Base-by-base conservation (phyloP, 2,888 invertebrate genomes). In the Perizoma flavofasciatum region DNA sequence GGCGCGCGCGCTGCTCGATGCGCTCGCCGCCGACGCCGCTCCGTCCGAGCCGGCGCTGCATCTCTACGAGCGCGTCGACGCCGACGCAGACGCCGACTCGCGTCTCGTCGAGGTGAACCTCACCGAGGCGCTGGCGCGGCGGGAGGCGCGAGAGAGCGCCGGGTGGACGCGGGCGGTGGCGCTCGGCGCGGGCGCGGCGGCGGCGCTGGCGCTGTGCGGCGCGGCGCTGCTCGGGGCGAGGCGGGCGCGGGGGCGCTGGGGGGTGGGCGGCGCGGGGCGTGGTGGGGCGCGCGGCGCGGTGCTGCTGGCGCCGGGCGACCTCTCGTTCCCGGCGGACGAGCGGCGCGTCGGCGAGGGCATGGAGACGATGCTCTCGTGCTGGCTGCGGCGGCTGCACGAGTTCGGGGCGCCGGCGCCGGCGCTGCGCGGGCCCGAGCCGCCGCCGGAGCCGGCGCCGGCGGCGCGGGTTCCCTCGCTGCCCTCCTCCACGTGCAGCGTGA, bases 301-400 rank as follows among this genome's bases (percentile, higher is more conserved):
- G 68, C 49, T 85, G 69, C 75, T 82, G 5, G 53, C 71, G n/a
- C 69, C 77, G 6, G 55, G 60, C 0, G 79, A 84, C 59, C 80
- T 84, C 67, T 64, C 76, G 22, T 81, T 81, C 68, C 81, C 87
- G 66, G 75, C 82, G 69, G 77, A 84, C 66, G 88, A 86, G 69
- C 78, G 77, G 41, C 82, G 87, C 61, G 85, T 88, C 43, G 88
- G 85, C 49, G 96, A 96, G 79, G 97, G 97, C 60, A 96, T 97
- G 84, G 97, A 97, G 83, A 95, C 96, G 57, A 96, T 97, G 96
- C 92, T 97, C 11, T 96, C 96, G 75, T 96, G 96, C 80, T 96
- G 96, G 96, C 86, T 97, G 64, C 96, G 96, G 80, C 96, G 96
- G 79, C 88, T 97, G 63, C 96, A 96, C 82, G 96, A 96, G 81